Evolutionary conservation across 2,888 invertebrate genomes (phyloP).

Genomic region (Acrobasis consociella): DNA sequence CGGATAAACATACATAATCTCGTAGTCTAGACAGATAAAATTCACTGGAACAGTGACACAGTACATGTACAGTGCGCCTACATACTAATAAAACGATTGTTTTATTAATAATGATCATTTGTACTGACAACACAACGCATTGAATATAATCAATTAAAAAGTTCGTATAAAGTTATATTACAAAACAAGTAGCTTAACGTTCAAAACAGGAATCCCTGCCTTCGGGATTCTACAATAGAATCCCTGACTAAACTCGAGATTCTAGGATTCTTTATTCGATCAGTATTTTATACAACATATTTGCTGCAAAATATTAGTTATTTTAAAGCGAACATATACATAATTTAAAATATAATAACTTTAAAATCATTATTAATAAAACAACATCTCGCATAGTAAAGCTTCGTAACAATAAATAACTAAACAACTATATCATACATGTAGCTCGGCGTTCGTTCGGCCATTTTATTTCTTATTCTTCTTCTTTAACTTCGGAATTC

Average conservation of each 20-base stretch:
- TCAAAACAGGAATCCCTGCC: no score
- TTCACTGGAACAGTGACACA: conserved; percentile 51
- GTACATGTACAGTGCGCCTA: conserved; percentile 44
- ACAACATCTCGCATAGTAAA: conserved; percentile 30
- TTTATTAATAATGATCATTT: conserved; percentile 28
- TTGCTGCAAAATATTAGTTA: not conserved
- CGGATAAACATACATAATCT: conserved; percentile 41
- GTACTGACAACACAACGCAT: not conserved
- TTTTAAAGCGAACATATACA: no score
- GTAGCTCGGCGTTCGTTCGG: conserved; percentile 67
- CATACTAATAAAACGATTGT: conserved; percentile 37
- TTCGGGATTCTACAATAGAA: not conserved
- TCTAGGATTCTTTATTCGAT: not conserved
- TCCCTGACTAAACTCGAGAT: not conserved
- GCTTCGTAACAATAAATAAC: conserved; percentile 59
- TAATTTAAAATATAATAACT: not conserved
- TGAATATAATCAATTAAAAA: not conserved
- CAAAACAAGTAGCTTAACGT: no score
- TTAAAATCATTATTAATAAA: conserved; percentile 26
- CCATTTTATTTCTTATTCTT: conserved; percentile 70
- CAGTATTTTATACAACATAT: not conserved
- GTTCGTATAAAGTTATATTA: not conserved
- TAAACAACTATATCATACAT: conserved; percentile 75
- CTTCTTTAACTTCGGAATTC: conserved; percentile 79
- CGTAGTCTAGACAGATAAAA: conserved; percentile 41